A percentile compares a stretch with the other conserved stretches of the same genome.
Conservation (phyloP, 2,888 invertebrate genomes). For the Lucinisca nassula region DNA sequence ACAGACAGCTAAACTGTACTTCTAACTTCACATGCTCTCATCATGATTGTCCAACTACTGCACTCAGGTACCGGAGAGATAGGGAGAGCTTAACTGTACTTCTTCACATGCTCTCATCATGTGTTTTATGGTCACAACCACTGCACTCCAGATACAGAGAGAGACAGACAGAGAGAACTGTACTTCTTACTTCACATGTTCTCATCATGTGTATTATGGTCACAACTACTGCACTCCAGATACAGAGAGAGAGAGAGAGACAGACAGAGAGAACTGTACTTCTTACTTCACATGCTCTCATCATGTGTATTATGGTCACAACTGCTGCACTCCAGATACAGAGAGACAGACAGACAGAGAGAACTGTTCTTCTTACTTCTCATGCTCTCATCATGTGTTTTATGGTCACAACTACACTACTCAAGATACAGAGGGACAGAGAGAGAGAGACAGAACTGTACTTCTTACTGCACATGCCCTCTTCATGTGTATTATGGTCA, state of each 20-base stretch:
- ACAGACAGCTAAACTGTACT: too few relatives aligned
- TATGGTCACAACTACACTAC: slow-evolving; percentile 65
- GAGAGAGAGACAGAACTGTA: slow-evolving; percentile 70
- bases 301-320: slow-evolving; percentile 71
- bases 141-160: too few relatives aligned
- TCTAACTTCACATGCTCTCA: slow-evolving; percentile 78
- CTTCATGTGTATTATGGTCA: slow-evolving; percentile 71
- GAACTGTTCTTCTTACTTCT: slow-evolving; percentile 78
- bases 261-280: too few relatives aligned
- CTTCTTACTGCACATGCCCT: slow-evolving; percentile 78
- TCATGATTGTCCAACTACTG: slow-evolving; percentile 71
- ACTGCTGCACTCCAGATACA: slow-evolving; percentile 66
- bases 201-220: slow-evolving; percentile 69
- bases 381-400: slow-evolving; percentile 74
- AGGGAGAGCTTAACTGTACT: too few relatives aligned
- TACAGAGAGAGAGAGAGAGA: too few relatives aligned
- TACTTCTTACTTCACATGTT: slow-evolving; percentile 78
- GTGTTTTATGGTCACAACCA: too few relatives aligned
- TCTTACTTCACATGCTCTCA: slow-evolving; percentile 79
- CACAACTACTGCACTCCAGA: slow-evolving; percentile 66
- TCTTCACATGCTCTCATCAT: slow-evolving; percentile 77
- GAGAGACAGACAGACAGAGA: too few relatives aligned
- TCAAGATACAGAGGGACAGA: too few relatives aligned
- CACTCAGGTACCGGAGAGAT: too few relatives aligned
- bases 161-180: too few relatives aligned